phyloP scores from a whole-genome alignment of 2,888 invertebrate genomes.

The Flexamia atlantica region DNA sequence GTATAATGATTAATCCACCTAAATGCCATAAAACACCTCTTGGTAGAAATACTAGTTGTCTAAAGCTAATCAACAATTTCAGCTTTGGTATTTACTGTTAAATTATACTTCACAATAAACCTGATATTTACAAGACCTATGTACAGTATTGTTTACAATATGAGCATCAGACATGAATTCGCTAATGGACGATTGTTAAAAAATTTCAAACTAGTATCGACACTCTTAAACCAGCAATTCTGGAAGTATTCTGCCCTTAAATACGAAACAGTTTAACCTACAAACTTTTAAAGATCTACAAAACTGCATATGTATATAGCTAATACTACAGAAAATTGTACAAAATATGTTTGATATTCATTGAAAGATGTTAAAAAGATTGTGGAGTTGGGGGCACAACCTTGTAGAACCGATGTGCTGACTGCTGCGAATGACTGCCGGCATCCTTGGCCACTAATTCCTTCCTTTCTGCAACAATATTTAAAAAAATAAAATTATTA shows the following conservation, averaged over 20 bases:
- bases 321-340: constrained; percentile 33
- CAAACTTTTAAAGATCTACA: constrained; percentile 48
- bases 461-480: too few relatives aligned
- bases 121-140: constrained; percentile 25
- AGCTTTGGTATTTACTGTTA: constrained; percentile 53
- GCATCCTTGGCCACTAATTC: too few relatives aligned
- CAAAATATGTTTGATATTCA: constrained; percentile 31
- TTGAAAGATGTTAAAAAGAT: neutral
- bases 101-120: constrained; percentile 40
- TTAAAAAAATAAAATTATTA: too few relatives aligned
- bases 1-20: constrained; percentile 58
- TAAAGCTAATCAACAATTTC: constrained; percentile 53
- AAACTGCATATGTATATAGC: constrained; percentile 21
- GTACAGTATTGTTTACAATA: constrained; percentile 43
- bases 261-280: constrained; percentile 2
- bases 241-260: neutral
- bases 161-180: constrained; percentile 32
- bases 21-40: constrained; percentile 47
- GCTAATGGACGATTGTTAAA: constrained; percentile 49
- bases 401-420: neutral
- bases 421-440: neutral
- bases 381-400: neutral
- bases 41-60: constrained; percentile 54
- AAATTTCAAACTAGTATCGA: constrained; percentile 3
- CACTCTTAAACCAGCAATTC: neutral